Conservation (phyloP, 2,888 invertebrate species). For the Acholoe squamosa region DNA sequence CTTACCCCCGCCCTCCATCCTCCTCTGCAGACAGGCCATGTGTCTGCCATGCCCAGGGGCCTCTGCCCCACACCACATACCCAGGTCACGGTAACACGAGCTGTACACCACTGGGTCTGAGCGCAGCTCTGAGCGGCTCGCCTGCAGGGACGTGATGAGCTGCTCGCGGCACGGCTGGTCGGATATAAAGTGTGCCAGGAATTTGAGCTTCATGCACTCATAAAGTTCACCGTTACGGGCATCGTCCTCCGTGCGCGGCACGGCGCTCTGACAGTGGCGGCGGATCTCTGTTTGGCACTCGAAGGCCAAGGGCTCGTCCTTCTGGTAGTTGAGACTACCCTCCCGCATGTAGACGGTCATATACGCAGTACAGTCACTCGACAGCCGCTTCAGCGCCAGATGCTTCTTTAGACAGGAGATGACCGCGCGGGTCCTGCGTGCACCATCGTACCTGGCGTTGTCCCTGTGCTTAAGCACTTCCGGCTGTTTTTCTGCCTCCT, state of each 20-base stretch:
- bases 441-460: neutral
- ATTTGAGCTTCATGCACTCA: slow-evolving; percentile 35
- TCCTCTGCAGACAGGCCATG: neutral
- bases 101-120: slow-evolving; percentile 2
- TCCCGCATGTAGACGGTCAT: slow-evolving; percentile 18
- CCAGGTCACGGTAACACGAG: neutral
- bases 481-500: no score
- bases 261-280: slow-evolving; percentile 22
- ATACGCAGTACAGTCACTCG: neutral
- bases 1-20: neutral
- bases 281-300: slow-evolving; percentile 41
- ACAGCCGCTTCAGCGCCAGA: neutral
- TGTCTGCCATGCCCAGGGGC: neutral
- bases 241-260: neutral
- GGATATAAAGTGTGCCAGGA: slow-evolving; percentile 7
- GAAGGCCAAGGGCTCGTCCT: neutral
- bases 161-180: neutral
- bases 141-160: neutral
- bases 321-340: neutral
- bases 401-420: neutral
- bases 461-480: no score
- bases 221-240: neutral
- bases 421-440: neutral
- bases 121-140: neutral
- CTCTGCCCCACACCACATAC: neutral